Conservation (phyloP, 2,888 invertebrate genomes). For the Drosophila anomalata region DNA sequence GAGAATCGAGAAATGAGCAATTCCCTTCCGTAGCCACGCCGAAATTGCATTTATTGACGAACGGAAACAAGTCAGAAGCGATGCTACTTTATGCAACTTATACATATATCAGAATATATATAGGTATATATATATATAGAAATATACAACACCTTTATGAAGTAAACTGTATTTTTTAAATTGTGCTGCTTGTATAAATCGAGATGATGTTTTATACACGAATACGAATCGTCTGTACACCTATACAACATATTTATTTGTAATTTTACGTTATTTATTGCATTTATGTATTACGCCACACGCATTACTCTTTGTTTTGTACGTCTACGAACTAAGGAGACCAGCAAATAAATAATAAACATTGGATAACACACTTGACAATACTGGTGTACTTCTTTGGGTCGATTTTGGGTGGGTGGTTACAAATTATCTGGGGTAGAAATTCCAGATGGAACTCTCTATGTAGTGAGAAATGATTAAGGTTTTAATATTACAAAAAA, state of each 20-base stretch:
- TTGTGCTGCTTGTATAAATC: slow-evolving; percentile 76
- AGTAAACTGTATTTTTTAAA: slow-evolving; percentile 70
- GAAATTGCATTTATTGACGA: slow-evolving; percentile 64
- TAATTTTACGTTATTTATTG: slow-evolving; percentile 76
- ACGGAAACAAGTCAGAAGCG: slow-evolving; percentile 61
- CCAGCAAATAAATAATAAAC: slow-evolving; percentile 68
- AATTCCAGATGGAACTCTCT: too few relatives aligned
- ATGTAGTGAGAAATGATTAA: too few relatives aligned
- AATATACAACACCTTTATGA: slow-evolving; percentile 64
- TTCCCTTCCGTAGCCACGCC: slow-evolving; percentile 55
- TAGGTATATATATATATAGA: slow-evolving; percentile 38
- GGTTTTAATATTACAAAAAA: too few relatives aligned
- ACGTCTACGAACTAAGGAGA: slow-evolving; percentile 66
- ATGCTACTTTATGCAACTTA: slow-evolving; percentile 78
- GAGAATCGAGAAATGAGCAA: slow-evolving; percentile 56
- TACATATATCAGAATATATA: slow-evolving; percentile 54
- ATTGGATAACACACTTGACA: slow-evolving; percentile 29
- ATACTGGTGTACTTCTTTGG: not conserved
- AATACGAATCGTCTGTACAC: slow-evolving; percentile 63
- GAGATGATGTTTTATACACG: slow-evolving; percentile 61
- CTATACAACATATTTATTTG: slow-evolving; percentile 64
- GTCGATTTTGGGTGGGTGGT: too few relatives aligned
- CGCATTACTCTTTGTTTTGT: slow-evolving; percentile 69
- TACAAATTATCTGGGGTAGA: too few relatives aligned
- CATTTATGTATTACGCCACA: slow-evolving; percentile 71